A percentile compares a stretch with the other conserved stretches of the same genome.
phyloP scores from a whole-genome alignment of 2,113 vertebrate genomes.

The Tamias sibiricus region DNA sequence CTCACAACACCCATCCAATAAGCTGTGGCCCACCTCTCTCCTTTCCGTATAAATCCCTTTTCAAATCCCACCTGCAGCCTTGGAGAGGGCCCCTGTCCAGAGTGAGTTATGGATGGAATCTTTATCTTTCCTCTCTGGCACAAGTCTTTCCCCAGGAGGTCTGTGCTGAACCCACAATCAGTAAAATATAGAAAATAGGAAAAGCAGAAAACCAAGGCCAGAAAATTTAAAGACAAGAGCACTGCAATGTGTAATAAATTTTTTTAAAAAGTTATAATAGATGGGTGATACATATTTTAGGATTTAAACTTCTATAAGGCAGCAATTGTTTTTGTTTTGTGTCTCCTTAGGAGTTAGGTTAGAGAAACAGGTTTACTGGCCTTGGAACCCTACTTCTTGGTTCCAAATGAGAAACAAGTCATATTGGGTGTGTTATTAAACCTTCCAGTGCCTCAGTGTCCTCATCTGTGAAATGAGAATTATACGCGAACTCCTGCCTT shows the following conservation, averaged over 20 bases:
- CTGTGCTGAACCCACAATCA: constrained; percentile 44
- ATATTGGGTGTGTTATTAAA: neutral
- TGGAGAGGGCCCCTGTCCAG: constrained; percentile 42
- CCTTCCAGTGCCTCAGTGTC: neutral
- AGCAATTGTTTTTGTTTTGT: constrained; percentile 4
- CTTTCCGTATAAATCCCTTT: neutral
- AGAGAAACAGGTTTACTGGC: neutral
- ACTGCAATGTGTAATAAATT: neutral
- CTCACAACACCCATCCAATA: neutral
- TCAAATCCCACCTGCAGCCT: constrained; percentile 47
- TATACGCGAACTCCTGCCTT: neutral
- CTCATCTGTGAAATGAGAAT: neutral
- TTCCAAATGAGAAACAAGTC: neutral
- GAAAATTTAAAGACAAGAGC: constrained; percentile 19
- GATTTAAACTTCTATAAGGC: neutral
- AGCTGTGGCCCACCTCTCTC: neutral
- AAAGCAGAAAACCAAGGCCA: constrained; percentile 54
- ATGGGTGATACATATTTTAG: neutral
- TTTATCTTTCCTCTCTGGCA: constrained; percentile 65
- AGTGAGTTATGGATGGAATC: constrained; percentile 58
- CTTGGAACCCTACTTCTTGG: neutral
- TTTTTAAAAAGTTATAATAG: neutral
- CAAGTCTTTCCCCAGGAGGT: constrained; percentile 52
- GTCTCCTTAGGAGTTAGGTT: constrained; percentile 33
- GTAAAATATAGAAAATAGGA: constrained; percentile 60